Evolutionary conservation across 2,888 invertebrate genomes (phyloP).

Genomic region (Amblyjoppa proteus): DNA sequence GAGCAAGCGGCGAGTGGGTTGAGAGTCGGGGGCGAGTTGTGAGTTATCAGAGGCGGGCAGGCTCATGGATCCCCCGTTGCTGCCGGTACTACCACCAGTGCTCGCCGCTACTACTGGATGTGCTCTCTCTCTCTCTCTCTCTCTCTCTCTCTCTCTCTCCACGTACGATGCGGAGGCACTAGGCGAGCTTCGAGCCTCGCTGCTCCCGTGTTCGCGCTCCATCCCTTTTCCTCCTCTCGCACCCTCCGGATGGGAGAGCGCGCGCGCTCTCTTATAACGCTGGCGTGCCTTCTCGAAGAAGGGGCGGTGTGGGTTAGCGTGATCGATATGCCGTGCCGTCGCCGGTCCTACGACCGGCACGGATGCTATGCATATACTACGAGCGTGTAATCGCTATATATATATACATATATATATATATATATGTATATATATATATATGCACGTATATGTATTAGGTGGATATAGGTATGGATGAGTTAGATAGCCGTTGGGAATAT

Average conservation of each 20-base stretch:
- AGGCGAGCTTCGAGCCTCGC: conserved; percentile 50
- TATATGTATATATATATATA: not conserved
- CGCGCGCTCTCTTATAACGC: conserved; percentile 29
- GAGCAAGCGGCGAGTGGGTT: conserved; percentile 12
- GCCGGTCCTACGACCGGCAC: conserved; percentile 58
- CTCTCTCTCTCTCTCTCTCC: conserved; percentile 6
- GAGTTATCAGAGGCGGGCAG: conserved; percentile 63
- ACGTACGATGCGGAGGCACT: conserved; percentile 26
- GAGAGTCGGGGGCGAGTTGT: conserved; percentile 44
- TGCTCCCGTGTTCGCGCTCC: conserved; percentile 44
- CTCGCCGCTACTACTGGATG: conserved; percentile 6
- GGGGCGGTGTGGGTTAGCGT: conserved; percentile 40
- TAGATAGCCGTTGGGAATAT: conserved; percentile 6
- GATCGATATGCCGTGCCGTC: conserved; percentile 69
- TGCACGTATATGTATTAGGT: not conserved
- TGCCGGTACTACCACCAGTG: conserved; percentile 30
- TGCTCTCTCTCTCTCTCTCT: conserved; percentile 9
- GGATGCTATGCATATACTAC: conserved; percentile 46
- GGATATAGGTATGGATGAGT: not conserved
- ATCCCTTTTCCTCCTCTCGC: conserved; percentile 30
- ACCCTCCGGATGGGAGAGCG: not conserved
- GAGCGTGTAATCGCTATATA: not conserved
- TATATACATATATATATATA: not conserved
- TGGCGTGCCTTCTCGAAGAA: conserved; percentile 32
- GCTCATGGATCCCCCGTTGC: conserved; percentile 41